phyloP scores from a whole-genome alignment of 2,888 invertebrate genomes.

The Scaeva pyrastri region DNA sequence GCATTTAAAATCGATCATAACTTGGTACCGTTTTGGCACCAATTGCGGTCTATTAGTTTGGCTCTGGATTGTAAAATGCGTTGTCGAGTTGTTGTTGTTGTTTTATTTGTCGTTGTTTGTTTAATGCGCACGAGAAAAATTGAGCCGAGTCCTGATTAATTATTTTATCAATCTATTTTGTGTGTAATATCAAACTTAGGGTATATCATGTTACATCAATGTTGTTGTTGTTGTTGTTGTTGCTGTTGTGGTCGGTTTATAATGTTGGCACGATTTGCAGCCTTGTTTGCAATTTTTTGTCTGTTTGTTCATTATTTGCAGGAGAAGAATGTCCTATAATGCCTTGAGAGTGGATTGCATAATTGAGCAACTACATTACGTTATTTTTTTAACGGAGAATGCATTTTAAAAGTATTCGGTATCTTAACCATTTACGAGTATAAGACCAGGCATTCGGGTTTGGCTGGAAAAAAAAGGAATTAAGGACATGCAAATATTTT shows the following conservation, averaged over 20 bases:
- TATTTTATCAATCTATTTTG: conserved; percentile 64
- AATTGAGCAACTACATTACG: conserved; percentile 58
- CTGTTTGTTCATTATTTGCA: not conserved
- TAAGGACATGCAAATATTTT: not conserved
- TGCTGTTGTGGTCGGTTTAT: not conserved
- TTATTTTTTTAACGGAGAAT: conserved; percentile 23
- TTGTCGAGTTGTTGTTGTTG: conserved; percentile 9
- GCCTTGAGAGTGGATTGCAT: conserved; percentile 49
- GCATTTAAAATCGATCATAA: conserved; percentile 75
- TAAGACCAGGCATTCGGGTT: conserved; percentile 2
- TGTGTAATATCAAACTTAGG: conserved; percentile 21
- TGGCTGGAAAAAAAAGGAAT: not conserved
- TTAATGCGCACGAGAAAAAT: conserved; percentile 5
- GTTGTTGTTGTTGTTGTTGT: conserved; percentile 14
- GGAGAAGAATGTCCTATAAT: conserved; percentile 46
- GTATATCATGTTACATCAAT: conserved; percentile 57
- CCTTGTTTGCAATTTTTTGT: not conserved
- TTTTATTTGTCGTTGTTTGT: conserved; percentile 1
- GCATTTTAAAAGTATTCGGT: conserved; percentile 46
- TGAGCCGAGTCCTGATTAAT: conserved; percentile 71
- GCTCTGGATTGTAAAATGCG: conserved; percentile 41
- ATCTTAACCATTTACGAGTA: not conserved
- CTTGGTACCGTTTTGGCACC: conserved; percentile 65
- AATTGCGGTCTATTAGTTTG: conserved; percentile 31
- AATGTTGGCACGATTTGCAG: conserved; percentile 22